Evolutionary conservation across 1,140 invertebrate genomes (phyloP), one percentile per base, ranked within the genome.

Genomic region (Asobara japonica): DNA sequence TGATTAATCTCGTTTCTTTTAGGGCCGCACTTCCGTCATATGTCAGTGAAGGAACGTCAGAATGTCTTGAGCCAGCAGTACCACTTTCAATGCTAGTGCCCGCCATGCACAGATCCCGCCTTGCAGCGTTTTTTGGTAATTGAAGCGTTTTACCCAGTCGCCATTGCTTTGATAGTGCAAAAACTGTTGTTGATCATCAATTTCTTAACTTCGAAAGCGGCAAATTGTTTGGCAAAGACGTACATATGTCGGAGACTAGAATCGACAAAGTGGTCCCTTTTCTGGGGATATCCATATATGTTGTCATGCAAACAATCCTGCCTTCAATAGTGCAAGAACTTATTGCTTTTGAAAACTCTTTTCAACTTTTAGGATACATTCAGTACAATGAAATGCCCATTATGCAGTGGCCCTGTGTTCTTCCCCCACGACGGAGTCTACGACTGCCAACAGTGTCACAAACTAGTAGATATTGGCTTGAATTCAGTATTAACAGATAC

Each of bases 21-120:
- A 89, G 88, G 92, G 13, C 93, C 93, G 48, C 90, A 93, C 79
- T 91, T 88, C 61, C 88, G 89, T 65, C 84, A 91, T 66, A 91
- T 91, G 88, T 72, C 82, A 0, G 87, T 82, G 45, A 71, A 85
- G 16, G 87, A 92, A 16, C 87, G 94, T 64, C 90, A 91, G 74
- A 80, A 89, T 31, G 76, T 81, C n/a, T 83, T 95, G 3, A 82
- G 86, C 61, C 88, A 86, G 16, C 94, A 95, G 78, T 95, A 95
- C 81, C 89, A 88, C 82, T 95, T 95, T 81, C 82, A 81, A 0
- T 95, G 94, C 82, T 73, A 82, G 16, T 95, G 94, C 84, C 61
- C 79, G 29, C 85, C 89, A 3, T 95, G n/a, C n/a, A n/a, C n/a
- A n/a, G n/a, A n/a, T n/a, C n/a, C n/a, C n/a, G n/a, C n/a, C n/a